Base-by-base conservation (phyloP, 2,797 vertebrate species). In the Ctenopoma kingsleyae region DNA sequence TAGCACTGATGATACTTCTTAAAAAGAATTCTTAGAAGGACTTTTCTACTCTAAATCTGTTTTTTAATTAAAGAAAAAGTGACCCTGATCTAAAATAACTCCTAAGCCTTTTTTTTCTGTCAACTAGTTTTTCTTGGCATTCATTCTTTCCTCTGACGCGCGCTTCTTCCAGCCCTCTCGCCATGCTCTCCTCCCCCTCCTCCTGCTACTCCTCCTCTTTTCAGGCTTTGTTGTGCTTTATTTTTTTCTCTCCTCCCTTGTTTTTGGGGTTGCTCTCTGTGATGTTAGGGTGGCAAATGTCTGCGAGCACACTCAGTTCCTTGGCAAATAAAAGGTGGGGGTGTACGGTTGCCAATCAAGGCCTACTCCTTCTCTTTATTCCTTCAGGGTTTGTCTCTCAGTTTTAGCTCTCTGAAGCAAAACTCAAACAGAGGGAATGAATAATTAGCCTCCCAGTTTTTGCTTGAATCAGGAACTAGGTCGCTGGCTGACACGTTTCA, bases 111-210 rank as follows among this genome's bases (percentile, higher is more conserved):
- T 49, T 43, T 80, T 82, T 88, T 88, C 86, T 84, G 76, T 89
- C 89, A 91, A 89, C 81, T 86, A 84, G 78, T 92, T 91, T 87
- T 85, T 71, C 78, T 91, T 87, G 84, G 86, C 84, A 62, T 81
- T 74, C 59, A 36, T 47, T 71, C 80, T 74, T 81, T 82, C 81
- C 82, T 80, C 76, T 77, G 71, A 81, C 54, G 72, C 71, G 76
- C 22, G 67, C 77, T 88, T 86, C 78, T 84, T 83, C 65, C 81
- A 87, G 79, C 76, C 67, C 69, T 61, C 74, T 78, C 80, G 58
- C 51, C 75, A 46, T 60, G 70, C 55, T 41, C 65, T 25, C 58
- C 57, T 48, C 43, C 57, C 30, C 55, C 70, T 51, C 68, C 72
- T 64, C 49, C 44, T 41, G 35, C 75, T 78, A 56, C 81, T 73